Evolutionary conservation across 2,113 vertebrate species (phyloP), one percentile per base, ranked within the genome.

Genomic region (Philantomba maxwellii): DNA sequence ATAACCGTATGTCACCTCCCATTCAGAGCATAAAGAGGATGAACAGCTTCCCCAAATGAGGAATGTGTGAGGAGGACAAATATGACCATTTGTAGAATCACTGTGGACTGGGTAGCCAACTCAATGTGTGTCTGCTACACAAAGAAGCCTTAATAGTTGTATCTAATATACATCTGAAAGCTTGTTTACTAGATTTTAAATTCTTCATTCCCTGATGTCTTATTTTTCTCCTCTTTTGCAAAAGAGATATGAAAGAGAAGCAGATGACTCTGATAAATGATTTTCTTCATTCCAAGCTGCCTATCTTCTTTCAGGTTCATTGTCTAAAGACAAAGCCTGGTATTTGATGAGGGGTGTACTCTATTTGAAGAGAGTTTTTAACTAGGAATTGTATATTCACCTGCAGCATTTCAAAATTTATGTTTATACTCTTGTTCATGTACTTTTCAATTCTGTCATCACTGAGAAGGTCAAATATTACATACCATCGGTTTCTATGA

Each of bases 401-500:
- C 87, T 95, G 81, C 21, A 90, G 53, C 45, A 80, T 94, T 96
- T 95, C 45, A 55, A 96, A 97, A 84, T 75, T 87, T 58, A 51
- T 88, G 57, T 90, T 94, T 95, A 73, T 91, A 53, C n/a, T 88
- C 91, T 88, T 91, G 12, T 70, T 81, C 82, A n/a, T 55, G 39
- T 95, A 87, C 47, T 95, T 98, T 95, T 97, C 47, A 89, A 53
- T 92, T 93, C 17, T 90, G 0, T 91, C 55, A 88, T 97, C 82
- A 87, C 85, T 86, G 57, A 95, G 85, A 96, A 97, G 87, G 81
- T 97, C 93, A 97, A 81, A 81, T 91, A 96, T 60, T 91, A 64
- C n/a, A 81, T 87, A 92, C 66, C 91, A 94, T 95, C 95, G 95
- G 90, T 94, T 97, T 97, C 88, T 94, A 15, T 87, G 77, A 97